Conservation (phyloP, 2,797 vertebrate genomes). For the Alosa sapidissima region DNA sequence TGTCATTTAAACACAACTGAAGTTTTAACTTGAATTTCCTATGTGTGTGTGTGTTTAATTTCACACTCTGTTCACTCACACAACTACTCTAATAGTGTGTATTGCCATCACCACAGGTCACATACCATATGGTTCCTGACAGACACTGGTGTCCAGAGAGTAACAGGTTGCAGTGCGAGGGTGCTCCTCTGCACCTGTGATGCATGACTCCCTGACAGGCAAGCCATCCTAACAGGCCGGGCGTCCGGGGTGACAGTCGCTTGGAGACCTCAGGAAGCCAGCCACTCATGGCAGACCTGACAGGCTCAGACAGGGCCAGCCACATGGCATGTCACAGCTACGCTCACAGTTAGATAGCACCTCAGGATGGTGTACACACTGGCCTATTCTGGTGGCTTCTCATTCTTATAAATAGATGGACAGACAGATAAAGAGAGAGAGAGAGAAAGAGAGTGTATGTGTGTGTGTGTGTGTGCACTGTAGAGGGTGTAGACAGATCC, state of each 20-base stretch:
- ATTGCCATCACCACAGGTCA: not conserved
- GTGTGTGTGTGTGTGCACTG: not conserved
- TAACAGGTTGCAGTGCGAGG: not conserved
- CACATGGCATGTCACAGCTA: not conserved
- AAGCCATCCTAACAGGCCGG: conserved; percentile 8
- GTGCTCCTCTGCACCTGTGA: not conserved
- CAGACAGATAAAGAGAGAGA: not conserved
- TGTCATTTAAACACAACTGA: too few relatives aligned
- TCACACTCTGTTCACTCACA: not conserved
- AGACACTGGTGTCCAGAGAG: not conserved
- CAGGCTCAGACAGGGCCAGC: conserved; percentile 12
- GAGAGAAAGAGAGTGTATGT: not conserved
- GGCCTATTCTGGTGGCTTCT: not conserved
- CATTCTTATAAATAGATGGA: not conserved
- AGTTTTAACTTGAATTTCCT: too few relatives aligned
- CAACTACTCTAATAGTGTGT: not conserved
- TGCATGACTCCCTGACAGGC: conserved; percentile 13
- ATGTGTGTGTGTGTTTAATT: too few relatives aligned
- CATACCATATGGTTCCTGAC: conserved; percentile 14
- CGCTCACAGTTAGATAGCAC: not conserved
- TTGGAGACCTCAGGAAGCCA: conserved; percentile 24
- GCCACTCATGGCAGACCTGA: conserved; percentile 20
- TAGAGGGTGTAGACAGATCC: not conserved
- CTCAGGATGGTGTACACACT: not conserved
- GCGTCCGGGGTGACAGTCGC: conserved; percentile 25